Evolutionary conservation across 1,140 invertebrate species (phyloP).

Genomic region (Venustaconcha ellipsiformis): DNA sequence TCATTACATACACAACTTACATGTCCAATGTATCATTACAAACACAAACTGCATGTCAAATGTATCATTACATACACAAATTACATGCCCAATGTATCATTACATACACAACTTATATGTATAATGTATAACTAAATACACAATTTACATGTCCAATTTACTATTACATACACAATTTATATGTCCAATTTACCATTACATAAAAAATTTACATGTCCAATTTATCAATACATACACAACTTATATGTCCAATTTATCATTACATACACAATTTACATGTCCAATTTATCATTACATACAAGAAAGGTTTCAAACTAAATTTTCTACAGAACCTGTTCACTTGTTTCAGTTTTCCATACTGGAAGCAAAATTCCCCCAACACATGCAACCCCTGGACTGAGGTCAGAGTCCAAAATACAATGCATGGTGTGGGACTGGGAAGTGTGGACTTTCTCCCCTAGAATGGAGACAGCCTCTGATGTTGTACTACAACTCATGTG

Average conservation of each 20-base stretch:
- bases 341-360: not conserved
- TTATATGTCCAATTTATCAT: not conserved
- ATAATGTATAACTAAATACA: too few species aligned
- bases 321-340: not conserved
- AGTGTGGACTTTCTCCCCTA: constrained; percentile 1
- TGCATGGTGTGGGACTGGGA: constrained; percentile 19
- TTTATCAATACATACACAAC: not conserved
- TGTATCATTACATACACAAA: too few species aligned
- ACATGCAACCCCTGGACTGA: constrained; percentile 24
- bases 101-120: too few species aligned
- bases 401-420: constrained; percentile 16
- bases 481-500: not conserved
- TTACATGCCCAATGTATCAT: too few species aligned
- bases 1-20: too few species aligned
- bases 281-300: not conserved
- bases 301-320: not conserved
- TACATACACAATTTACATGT: not conserved
- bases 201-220: not conserved
- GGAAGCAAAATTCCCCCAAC: constrained; percentile 22
- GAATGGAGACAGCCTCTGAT: too few species aligned
- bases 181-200: not conserved
- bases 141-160: too few species aligned
- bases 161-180: not conserved
- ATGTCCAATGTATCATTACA: too few species aligned
- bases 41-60: too few species aligned